Conservation (phyloP, 2,797 vertebrate genomes). For the Sternotherus odoratus region DNA sequence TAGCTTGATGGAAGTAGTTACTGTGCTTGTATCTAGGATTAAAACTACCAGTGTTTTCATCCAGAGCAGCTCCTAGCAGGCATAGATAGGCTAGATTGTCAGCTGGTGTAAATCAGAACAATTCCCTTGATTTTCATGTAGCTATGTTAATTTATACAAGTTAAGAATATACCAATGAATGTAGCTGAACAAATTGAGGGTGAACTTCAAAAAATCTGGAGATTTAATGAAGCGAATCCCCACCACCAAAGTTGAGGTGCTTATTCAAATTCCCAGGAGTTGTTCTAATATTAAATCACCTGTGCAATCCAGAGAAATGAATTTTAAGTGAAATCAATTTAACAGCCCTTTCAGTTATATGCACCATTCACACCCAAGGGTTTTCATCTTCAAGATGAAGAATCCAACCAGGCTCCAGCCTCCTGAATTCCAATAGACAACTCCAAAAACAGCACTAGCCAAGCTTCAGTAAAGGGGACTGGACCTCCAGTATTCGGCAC, state of each 20-base stretch:
- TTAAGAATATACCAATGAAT: neutral
- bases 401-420: too few relatives aligned
- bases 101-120: neutral
- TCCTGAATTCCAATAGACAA: neutral
- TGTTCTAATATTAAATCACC: neutral
- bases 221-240: neutral
- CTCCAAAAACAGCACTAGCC: neutral
- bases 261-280: neutral
- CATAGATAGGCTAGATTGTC: neutral
- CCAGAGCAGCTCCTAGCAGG: neutral
- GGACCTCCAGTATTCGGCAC: neutral
- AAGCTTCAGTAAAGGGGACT: neutral
- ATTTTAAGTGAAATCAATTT: neutral
- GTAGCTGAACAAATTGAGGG: neutral
- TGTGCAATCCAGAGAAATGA: neutral
- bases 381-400: neutral
- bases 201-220: neutral
- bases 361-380: neutral
- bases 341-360: neutral
- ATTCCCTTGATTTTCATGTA: neutral
- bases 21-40: rapidly evolving
- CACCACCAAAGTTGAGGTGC: neutral
- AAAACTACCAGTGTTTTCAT: neutral
- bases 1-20: neutral
- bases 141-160: neutral